Evolutionary conservation across 1,140 invertebrate species (phyloP).

Genomic region (Heliothis virescens): DNA sequence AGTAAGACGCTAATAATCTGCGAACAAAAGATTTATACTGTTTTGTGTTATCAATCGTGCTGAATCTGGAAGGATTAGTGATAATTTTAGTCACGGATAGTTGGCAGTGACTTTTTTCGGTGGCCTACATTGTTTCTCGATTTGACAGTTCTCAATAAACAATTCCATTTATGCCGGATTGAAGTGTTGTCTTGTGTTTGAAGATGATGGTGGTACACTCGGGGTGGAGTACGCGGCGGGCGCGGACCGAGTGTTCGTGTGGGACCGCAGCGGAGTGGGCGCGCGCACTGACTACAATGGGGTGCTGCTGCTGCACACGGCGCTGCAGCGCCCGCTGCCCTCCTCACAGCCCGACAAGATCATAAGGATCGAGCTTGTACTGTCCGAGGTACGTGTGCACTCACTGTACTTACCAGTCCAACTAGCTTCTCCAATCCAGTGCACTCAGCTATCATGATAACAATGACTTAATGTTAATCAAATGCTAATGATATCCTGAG

Average conservation of each 20-base stretch:
- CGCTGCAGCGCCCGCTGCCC: conserved; percentile 92
- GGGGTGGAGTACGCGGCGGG: conserved; percentile 91
- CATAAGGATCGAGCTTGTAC: conserved; percentile 93
- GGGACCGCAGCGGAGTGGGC: conserved; percentile 92
- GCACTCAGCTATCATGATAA: conserved; percentile 25
- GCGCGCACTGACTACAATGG: conserved; percentile 96
- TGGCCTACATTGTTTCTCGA: conserved; percentile 78
- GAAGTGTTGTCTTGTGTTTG: conserved; percentile 55
- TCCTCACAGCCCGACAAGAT: conserved; percentile 89
- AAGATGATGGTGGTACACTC: conserved; percentile 78
- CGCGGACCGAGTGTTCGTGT: conserved; percentile 93
- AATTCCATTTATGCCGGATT: conserved; percentile 70
- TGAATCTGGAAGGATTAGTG: conserved; percentile 9
- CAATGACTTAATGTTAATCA: conserved; percentile 23
- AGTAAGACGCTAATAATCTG: conserved; percentile 63
- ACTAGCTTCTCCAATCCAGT: conserved; percentile 10
- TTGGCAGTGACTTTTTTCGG: conserved; percentile 55
- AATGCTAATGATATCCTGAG: conserved; percentile 17
- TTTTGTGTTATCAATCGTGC: conserved; percentile 16
- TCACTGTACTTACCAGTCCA: background rate
- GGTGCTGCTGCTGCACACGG: conserved; percentile 94
- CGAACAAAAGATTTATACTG: conserved; percentile 51
- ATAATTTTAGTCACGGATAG: conserved; percentile 43
- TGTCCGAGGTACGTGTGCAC: conserved; percentile 91
- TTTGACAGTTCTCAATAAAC: conserved; percentile 84